These are phyloP conservation scores for Tuberolachnus salignus DNA, from an alignment of 2,888 invertebrate genomes.

Conservation along the genomic window DNA sequence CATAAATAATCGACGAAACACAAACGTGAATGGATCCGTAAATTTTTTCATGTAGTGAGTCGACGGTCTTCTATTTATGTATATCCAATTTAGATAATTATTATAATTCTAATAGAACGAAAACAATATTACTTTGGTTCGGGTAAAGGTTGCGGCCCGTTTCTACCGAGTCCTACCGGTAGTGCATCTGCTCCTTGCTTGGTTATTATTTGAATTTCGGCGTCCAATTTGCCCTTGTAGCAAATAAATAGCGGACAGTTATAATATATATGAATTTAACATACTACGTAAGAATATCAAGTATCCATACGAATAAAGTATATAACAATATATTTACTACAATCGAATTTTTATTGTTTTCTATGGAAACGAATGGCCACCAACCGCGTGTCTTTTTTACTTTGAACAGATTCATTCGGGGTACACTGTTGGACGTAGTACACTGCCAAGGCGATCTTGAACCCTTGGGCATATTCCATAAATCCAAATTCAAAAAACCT, in stretches of 20 bases:
- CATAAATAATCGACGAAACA: not conserved
- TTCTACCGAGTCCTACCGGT: constrained; percentile 72
- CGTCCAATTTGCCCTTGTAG: constrained; percentile 70
- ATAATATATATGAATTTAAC: not conserved
- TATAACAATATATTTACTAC: constrained; percentile 2
- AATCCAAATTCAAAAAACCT: constrained; percentile 37
- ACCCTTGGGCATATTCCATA: constrained; percentile 33
- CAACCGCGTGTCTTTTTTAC: constrained; percentile 38
- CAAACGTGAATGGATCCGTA: constrained; percentile 4
- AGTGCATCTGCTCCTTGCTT: constrained; percentile 68
- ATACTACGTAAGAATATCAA: not conserved
- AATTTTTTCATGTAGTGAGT: not conserved
- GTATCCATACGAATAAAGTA: not conserved
- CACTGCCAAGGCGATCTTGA: not conserved
- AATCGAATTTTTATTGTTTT: constrained; percentile 21
- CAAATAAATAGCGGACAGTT: not conserved
- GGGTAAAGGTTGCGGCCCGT: constrained; percentile 70
- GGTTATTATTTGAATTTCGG: constrained; percentile 70
- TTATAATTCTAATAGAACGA: not conserved
- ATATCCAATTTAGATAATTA: not conserved
- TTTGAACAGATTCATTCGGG: constrained; percentile 31
- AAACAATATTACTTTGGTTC: constrained; percentile 66
- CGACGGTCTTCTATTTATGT: constrained; percentile 16
- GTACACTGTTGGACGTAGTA: not conserved
- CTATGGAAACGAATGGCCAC: constrained; percentile 37